These are phyloP conservation scores for Dolichoris vasculosae DNA, from an alignment of 1,140 invertebrate genomes.

Conservation along the genomic window DNA sequence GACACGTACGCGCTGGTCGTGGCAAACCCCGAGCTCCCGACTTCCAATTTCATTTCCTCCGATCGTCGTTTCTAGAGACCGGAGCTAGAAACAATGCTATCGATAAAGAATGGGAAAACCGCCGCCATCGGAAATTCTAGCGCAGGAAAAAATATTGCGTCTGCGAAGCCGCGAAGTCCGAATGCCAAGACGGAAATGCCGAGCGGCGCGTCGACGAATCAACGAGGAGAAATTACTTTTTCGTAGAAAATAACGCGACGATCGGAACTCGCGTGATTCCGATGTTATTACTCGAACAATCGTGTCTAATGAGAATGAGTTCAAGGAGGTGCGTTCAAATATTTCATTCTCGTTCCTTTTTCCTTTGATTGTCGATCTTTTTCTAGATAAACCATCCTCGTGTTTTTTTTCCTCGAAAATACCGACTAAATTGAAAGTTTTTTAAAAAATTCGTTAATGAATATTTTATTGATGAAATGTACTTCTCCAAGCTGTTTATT, in stretches of 20 bases:
- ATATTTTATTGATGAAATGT: too few species aligned
- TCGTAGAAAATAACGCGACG: constrained; percentile 35
- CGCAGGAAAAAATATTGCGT: constrained; percentile 37
- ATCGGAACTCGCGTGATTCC: constrained; percentile 1
- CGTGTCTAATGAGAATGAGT: neutral
- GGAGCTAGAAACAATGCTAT: constrained; percentile 40
- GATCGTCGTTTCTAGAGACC: constrained; percentile 8
- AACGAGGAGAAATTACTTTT: constrained; percentile 45
- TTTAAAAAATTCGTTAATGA: too few species aligned
- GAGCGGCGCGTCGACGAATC: constrained; percentile 9
- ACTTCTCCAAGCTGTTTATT: too few species aligned
- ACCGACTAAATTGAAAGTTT: too few species aligned
- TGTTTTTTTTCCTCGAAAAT: too few species aligned
- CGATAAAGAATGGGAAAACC: constrained; percentile 42
- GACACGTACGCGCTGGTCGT: neutral
- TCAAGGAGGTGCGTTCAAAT: neutral
- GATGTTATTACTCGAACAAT: neutral
- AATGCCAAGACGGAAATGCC: constrained; percentile 35
- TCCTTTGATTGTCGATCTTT: neutral
- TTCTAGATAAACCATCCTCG: too few species aligned
- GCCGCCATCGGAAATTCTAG: constrained; percentile 25
- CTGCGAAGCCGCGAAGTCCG: constrained; percentile 4
- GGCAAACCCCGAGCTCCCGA: neutral
- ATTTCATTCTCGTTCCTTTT: neutral
- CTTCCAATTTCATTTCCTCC: constrained; percentile 47